A percentile compares a stretch with the other conserved stretches of the same genome.
phyloP scores from a whole-genome alignment of 2,113 vertebrate species.

The Sphyrna mokarran region DNA sequence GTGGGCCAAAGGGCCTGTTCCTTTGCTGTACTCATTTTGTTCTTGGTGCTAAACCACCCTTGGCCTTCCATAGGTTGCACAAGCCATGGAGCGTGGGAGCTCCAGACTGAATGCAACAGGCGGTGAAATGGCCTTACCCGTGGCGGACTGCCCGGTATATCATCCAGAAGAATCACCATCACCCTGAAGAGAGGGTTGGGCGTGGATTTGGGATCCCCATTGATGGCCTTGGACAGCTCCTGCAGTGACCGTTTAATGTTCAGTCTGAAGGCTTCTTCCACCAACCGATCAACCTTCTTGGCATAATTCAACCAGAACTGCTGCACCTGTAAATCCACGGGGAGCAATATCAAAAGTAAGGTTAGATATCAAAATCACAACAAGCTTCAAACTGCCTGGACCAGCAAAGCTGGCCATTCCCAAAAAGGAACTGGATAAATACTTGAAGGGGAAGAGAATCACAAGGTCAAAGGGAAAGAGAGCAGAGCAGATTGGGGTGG shows the following conservation, averaged over 20 bases:
- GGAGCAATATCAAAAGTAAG: not conserved
- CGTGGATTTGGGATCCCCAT: constrained; percentile 61
- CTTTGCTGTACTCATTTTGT: too few relatives aligned
- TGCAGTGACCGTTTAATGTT: constrained; percentile 72
- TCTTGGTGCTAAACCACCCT: not conserved
- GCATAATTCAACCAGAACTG: constrained; percentile 66
- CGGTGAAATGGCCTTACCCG: constrained; percentile 54
- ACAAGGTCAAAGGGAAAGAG: not conserved
- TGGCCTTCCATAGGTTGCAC: too few relatives aligned
- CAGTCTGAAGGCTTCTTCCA: constrained; percentile 66
- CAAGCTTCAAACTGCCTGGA: not conserved
- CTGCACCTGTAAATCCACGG: constrained; percentile 60
- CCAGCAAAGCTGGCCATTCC: not conserved
- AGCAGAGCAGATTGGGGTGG: not conserved
- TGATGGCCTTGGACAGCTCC: constrained; percentile 71
- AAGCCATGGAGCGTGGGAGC: not conserved
- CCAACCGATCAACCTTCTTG: constrained; percentile 62
- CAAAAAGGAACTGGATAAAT: not conserved
- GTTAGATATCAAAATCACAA: constrained; percentile 19
- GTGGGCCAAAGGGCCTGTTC: too few relatives aligned
- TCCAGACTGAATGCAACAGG: not conserved
- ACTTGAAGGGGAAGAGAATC: not conserved
- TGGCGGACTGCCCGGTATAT: constrained; percentile 46
- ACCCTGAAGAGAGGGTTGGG: constrained; percentile 70
- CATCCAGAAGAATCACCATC: constrained; percentile 57